Base-by-base conservation (phyloP, 2,888 invertebrate genomes). In the Athetis lepigone region DNA sequence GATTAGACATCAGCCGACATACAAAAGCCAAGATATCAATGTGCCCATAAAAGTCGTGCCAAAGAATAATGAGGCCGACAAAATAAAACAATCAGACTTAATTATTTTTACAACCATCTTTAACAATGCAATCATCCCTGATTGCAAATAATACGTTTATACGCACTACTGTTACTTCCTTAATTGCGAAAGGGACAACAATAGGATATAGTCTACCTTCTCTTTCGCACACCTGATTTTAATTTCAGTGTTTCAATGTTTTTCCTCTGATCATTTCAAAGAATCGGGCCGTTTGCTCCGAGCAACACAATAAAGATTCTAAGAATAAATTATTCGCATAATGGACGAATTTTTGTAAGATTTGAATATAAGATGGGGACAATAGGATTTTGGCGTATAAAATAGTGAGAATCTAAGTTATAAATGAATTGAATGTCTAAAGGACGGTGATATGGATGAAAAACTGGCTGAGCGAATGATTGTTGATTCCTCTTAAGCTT, bases 251-350 rank as follows among this genome's bases (percentile, higher is more conserved):
- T 67, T 77, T 62, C 57, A 47, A 62, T 55, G 55, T 64, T 71
- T 67, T 60, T 72, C 69, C 60, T 64, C 51, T 50, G 65, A 39
- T 62, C 59, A 62, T 76, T 77, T 77, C 77, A 69, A 56, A 52
- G 77, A 77, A 79, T 64, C 61, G 51, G 37, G 37, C 42, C 36
- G 61, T 69, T 73, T 58, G 79, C 76, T 76, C 36, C 56, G 61
- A 79, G 73, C 69, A 54, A 63, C 58, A 78, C 60, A 68, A 68
- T 57, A 39, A 71, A 51, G 62, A 56, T 77, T 77, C 74, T 76
- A 58, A 68, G 77, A 77, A 77, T 67, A 73, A 65, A 73, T 66
- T 73, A 76, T 56, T 62, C 36, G 47, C 57, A 58, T 49, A 62
- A 46, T 45, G 63, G 58, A 62, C 42, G 27, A 51, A 52, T 57